Conservation (phyloP, 2,113 vertebrate species). For the Eulacestoma nigropectus region DNA sequence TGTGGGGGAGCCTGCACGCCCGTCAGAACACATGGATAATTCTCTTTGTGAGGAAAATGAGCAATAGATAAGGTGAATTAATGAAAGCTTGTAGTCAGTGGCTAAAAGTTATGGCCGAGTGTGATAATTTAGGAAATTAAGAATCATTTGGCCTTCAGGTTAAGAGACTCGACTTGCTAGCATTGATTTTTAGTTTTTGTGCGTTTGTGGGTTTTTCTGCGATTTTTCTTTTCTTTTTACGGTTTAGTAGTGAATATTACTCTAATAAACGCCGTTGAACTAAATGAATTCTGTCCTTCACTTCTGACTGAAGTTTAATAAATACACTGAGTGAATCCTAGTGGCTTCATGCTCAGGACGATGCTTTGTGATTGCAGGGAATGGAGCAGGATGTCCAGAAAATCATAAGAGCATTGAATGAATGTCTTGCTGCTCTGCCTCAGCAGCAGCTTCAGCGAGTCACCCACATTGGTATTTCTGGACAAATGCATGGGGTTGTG, state of each 20-base stretch:
- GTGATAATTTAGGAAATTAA: not conserved
- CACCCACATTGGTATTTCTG: constrained; percentile 80
- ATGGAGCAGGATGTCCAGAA: constrained; percentile 83
- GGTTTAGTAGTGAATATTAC: not conserved
- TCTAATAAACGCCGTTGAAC: not conserved
- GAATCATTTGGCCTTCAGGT: not conserved
- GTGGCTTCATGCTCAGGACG: not conserved
- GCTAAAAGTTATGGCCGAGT: not conserved
- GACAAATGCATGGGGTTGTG: constrained; percentile 96
- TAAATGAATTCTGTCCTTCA: not conserved
- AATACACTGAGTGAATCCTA: not conserved
- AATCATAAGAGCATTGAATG: constrained; percentile 79
- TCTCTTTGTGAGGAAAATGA: not conserved
- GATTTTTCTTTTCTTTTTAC: not conserved
- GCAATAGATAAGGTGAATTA: not conserved
- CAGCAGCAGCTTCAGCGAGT: constrained; percentile 77
- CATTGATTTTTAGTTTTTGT: not conserved
- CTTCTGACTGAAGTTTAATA: not conserved
- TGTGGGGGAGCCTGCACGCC: not conserved
- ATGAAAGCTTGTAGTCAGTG: not conserved
- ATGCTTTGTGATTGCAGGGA: constrained; percentile 72
- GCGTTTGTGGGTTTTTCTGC: not conserved
- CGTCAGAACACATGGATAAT: not conserved
- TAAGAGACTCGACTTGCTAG: not conserved
- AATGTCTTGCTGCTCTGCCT: constrained; percentile 81